These are phyloP conservation scores for Pristionchus maxplancki DNA, from an alignment of 2,888 invertebrate species.

Conservation along the genomic window DNA sequence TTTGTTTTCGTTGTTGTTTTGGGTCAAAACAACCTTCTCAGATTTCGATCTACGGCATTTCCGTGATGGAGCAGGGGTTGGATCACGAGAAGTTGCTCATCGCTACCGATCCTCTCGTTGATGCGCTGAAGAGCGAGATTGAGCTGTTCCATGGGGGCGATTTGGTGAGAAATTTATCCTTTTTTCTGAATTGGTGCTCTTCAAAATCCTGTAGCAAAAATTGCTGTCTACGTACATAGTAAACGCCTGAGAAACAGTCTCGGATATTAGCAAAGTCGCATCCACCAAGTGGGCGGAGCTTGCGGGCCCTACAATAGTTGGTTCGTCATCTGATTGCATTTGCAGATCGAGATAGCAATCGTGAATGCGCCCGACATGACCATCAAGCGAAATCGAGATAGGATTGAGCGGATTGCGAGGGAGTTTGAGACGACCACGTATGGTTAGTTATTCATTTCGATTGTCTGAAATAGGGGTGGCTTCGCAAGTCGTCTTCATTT, in stretches of 20 bases:
- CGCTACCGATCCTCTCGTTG: slow-evolving; percentile 72
- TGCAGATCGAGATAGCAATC: slow-evolving; percentile 74
- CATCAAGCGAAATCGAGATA: slow-evolving; percentile 64
- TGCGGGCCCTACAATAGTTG: no score
- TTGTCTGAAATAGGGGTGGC: no score
- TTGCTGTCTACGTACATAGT: no score
- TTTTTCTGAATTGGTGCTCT: background rate
- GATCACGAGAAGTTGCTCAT: slow-evolving; percentile 76
- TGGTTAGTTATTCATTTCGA: slow-evolving; percentile 56
- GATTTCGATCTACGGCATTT: slow-evolving; percentile 86
- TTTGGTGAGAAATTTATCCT: slow-evolving; percentile 60
- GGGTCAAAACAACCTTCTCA: background rate
- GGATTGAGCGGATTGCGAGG: slow-evolving; percentile 67
- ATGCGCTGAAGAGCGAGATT: slow-evolving; percentile 72
- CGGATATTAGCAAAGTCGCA: no score
- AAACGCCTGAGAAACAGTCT: no score
- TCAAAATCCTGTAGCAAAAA: background rate
- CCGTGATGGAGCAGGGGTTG: slow-evolving; percentile 79
- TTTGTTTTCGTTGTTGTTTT: background rate
- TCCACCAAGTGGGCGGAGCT: no score
- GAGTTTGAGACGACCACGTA: slow-evolving; percentile 74
- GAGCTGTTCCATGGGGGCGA: slow-evolving; percentile 77
- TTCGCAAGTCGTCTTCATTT: no score
- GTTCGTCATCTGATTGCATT: background rate
- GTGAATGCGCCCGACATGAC: slow-evolving; percentile 73